Evolutionary conservation across 2,797 vertebrate genomes (phyloP).

Genomic region (Chloroceryle amazona): DNA sequence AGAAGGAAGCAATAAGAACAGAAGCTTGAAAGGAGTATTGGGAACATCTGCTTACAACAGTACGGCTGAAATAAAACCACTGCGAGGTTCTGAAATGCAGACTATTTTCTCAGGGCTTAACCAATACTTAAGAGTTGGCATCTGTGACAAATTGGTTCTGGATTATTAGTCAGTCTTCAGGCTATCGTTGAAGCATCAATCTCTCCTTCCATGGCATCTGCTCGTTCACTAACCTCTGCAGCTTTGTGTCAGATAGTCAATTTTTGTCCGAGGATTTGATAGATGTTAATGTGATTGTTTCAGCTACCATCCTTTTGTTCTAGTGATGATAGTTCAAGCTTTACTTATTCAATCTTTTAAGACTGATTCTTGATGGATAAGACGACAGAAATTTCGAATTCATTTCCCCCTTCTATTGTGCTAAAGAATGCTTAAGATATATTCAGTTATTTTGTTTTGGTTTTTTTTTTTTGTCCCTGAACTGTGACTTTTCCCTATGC

Average conservation of each 20-base stretch:
- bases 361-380: not conserved
- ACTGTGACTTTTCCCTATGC: not conserved
- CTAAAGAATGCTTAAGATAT: not conserved
- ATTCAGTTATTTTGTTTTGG: not conserved
- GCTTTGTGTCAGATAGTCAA: constrained; percentile 55
- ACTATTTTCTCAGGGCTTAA: constrained; percentile 52
- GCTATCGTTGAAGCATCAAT: constrained; percentile 43
- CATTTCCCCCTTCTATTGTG: not conserved
- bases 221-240: constrained; percentile 48
- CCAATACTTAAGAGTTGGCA: constrained; percentile 41
- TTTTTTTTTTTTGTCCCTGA: too few relatives aligned
- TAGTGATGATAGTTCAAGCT: not conserved
- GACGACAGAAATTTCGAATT: not conserved
- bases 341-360: not conserved
- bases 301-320: constrained; percentile 18
- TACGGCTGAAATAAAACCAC: not conserved
- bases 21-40: not conserved
- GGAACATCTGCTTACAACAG: not conserved
- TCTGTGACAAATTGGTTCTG: constrained; percentile 64
- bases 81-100: not conserved
- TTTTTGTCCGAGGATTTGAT: constrained; percentile 62
- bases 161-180: constrained; percentile 60
- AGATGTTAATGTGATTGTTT: constrained; percentile 30
- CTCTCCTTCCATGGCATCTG: constrained; percentile 40
- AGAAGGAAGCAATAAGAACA: not conserved